phyloP scores from a whole-genome alignment of 2,888 invertebrate species.

The Elysia crispata region DNA sequence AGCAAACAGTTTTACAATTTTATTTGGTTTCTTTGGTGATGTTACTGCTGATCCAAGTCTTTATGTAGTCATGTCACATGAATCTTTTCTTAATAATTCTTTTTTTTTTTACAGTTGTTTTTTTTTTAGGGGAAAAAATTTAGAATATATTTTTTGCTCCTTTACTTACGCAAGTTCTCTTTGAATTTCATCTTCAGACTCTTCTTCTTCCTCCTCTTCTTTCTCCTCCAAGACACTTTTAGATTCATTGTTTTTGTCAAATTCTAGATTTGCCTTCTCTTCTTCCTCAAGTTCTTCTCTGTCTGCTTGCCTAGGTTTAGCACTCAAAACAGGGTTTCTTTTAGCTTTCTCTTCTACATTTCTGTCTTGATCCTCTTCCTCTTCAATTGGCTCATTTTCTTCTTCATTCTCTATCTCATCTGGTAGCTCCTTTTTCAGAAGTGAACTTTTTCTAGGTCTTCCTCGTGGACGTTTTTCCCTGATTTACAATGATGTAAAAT shows the following conservation, averaged over 20 bases:
- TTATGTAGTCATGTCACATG: no score
- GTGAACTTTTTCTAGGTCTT: neutral
- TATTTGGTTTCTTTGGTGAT: no score
- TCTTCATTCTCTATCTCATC: neutral
- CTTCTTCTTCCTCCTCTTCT: constrained; percentile 40
- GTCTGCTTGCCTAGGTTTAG: constrained; percentile 29
- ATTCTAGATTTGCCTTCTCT: neutral
- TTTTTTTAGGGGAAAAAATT: no score
- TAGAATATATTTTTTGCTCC: neutral
- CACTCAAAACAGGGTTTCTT: constrained; percentile 40
- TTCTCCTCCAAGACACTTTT: constrained; percentile 22
- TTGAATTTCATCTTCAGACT: constrained; percentile 39
- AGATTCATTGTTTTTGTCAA: neutral
- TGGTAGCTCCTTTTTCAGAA: no score
- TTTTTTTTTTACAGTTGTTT: no score
- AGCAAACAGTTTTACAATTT: no score
- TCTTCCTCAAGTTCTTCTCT: constrained; percentile 22
- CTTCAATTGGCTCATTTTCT: constrained; percentile 1
- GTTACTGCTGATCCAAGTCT: no score
- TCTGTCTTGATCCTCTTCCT: constrained; percentile 7
- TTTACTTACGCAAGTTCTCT: constrained; percentile 40
- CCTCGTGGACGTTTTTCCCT: neutral
- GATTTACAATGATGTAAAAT: no score
- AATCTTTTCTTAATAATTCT: no score
- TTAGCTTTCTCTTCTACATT: constrained; percentile 9